Conservation (phyloP, 2,888 invertebrate species). For the Cremastinae sp. region DNA sequence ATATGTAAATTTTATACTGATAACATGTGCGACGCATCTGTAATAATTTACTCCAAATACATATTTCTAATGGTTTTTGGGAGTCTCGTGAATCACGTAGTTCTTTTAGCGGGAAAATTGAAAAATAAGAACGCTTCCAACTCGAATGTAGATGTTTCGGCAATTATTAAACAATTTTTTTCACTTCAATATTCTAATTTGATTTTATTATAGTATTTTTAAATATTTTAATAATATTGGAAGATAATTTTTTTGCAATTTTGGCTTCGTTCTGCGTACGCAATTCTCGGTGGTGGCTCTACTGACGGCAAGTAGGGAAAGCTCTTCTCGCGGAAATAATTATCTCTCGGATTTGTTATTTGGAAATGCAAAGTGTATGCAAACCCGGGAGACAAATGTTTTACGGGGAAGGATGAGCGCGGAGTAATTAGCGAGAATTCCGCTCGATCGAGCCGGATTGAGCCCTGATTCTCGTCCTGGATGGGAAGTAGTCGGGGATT, state of each 20-base stretch:
- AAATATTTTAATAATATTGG: background rate
- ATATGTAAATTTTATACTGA: too few relatives aligned
- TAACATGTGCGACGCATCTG: too few relatives aligned
- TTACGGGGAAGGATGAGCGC: constrained; percentile 63
- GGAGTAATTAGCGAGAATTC: constrained; percentile 58
- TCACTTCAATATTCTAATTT: too few relatives aligned
- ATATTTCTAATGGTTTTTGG: too few relatives aligned
- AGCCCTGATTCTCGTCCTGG: constrained; percentile 34
- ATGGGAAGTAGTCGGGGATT: constrained; percentile 61
- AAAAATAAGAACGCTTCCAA: background rate
- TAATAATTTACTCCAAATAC: too few relatives aligned
- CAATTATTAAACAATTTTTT: too few relatives aligned
- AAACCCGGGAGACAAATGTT: constrained; percentile 56
- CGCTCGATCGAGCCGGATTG: constrained; percentile 24
- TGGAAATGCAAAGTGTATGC: constrained; percentile 68
- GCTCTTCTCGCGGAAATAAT: constrained; percentile 72
- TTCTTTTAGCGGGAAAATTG: constrained; percentile 4
- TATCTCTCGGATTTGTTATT: constrained; percentile 74
- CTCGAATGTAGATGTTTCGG: background rate
- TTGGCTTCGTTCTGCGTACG: constrained; percentile 11
- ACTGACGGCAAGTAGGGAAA: constrained; percentile 67
- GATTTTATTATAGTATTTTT: background rate
- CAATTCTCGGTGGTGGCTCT: constrained; percentile 60
- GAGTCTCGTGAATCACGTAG: too few relatives aligned
- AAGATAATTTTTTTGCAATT: background rate